phyloP scores from a whole-genome alignment of 64 coral and sea anemone species.

The Actinia tenebrosa region DNA sequence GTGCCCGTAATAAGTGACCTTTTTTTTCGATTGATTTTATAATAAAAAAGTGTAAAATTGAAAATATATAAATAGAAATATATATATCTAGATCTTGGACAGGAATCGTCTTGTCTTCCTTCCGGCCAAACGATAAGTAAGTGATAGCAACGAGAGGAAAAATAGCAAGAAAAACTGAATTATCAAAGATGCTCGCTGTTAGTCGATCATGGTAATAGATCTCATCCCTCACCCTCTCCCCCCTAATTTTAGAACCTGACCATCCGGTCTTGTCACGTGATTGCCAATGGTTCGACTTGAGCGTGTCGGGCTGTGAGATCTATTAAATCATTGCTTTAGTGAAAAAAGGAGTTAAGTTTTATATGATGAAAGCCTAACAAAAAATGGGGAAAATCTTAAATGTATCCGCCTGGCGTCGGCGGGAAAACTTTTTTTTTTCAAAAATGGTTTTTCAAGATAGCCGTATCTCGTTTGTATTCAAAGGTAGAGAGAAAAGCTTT shows the following conservation, averaged over 20 bases:
- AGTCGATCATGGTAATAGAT: background rate
- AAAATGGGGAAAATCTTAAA: background rate
- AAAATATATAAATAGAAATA: constrained; percentile 31
- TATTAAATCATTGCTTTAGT: background rate
- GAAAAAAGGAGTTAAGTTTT: background rate
- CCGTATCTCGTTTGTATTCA: background rate
- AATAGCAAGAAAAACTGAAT: background rate
- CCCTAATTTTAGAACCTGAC: background rate
- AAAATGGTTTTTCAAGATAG: background rate
- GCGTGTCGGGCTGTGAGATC: background rate
- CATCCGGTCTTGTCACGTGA: background rate
- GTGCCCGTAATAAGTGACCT: background rate
- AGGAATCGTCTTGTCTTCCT: constrained; percentile 20
- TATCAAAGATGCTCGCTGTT: background rate
- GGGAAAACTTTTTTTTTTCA: background rate
- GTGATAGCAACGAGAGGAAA: background rate
- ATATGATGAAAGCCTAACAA: background rate
- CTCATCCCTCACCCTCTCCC: background rate
- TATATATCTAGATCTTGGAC: constrained; percentile 16
- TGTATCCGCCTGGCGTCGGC: background rate
- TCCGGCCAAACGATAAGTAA: background rate
- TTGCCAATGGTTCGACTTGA: background rate
- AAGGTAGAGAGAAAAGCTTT: background rate
- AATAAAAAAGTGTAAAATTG: constrained; percentile 24
- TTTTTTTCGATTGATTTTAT: constrained; percentile 21